Percentiles rank a stretch among this genome's conserved stretches.
phyloP scores from a whole-genome alignment of 2,113 vertebrate genomes.

The Bubalus kerabau region DNA sequence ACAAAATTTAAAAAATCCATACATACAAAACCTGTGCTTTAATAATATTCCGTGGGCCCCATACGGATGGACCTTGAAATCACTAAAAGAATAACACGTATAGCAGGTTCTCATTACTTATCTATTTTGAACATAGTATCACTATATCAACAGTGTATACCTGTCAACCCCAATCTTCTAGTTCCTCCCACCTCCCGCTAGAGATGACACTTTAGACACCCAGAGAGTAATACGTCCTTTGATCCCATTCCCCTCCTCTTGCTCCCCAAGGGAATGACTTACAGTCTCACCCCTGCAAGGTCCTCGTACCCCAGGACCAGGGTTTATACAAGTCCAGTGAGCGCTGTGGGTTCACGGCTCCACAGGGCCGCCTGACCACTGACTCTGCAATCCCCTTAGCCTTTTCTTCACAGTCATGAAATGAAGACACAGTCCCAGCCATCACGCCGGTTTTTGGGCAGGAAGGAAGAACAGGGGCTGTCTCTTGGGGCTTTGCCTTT shows the following conservation, averaged over 20 bases:
- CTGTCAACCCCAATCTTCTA: background rate
- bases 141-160: background rate
- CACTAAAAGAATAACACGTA: background rate
- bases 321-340: background rate
- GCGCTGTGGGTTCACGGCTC: accelerated
- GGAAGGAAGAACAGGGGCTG: background rate
- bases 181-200: background rate
- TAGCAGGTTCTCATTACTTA: background rate
- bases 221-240: background rate
- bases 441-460: background rate
- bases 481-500: background rate
- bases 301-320: accelerated
- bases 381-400: background rate
- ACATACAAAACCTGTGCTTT: background rate
- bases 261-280: background rate
- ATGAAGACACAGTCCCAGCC: too few relatives aligned
- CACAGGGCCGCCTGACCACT: background rate
- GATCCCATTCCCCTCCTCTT: background rate
- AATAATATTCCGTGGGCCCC: background rate
- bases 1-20: background rate
- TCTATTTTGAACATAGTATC: background rate
- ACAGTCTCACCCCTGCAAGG: background rate
- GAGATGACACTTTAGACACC: background rate
- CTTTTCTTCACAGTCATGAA: background rate
- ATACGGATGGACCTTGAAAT: background rate